Percentiles rank a stretch among this genome's conserved stretches.
phyloP scores from a whole-genome alignment of 2,113 vertebrate species.

The Misgurnus anguillicaudatus region DNA sequence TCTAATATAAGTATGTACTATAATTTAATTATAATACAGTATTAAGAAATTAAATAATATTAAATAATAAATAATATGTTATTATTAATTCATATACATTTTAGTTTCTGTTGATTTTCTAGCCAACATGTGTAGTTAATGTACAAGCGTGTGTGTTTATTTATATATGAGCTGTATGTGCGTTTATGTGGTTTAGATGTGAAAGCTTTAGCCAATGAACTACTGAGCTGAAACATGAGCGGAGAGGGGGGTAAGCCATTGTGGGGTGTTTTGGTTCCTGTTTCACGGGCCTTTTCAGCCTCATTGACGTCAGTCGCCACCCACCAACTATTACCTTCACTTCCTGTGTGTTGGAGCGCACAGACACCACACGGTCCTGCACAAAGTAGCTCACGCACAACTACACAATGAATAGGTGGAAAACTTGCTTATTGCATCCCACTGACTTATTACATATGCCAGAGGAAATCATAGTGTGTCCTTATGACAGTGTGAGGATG shows the following conservation, averaged over 20 bases:
- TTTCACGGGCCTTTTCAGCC: conserved; percentile 48
- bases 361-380: conserved; percentile 30
- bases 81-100: no score
- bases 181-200: conserved; percentile 24
- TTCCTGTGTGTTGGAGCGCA: conserved; percentile 52
- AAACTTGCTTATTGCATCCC: conserved; percentile 3
- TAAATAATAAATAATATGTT: no score
- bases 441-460: not conserved
- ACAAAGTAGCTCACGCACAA: conserved; percentile 35
- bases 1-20: no score
- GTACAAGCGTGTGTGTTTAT: conserved; percentile 21
- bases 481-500: conserved; percentile 4
- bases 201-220: conserved; percentile 13
- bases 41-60: no score
- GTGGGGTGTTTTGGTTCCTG: conserved; percentile 58
- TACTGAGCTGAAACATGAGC: not conserved
- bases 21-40: no score
- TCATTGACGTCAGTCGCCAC: conserved; percentile 55
- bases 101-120: not conserved
- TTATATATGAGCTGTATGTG: not conserved
- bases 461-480: conserved; percentile 2
- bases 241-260: conserved; percentile 45
- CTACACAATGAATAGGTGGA: not conserved
- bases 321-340: conserved; percentile 45
- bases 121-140: not conserved